A percentile compares a stretch with the other conserved stretches of the same genome.
These are phyloP conservation scores for Hypena proboscidalis DNA, from an alignment of 2,888 invertebrate species.

Conservation along the genomic window DNA sequence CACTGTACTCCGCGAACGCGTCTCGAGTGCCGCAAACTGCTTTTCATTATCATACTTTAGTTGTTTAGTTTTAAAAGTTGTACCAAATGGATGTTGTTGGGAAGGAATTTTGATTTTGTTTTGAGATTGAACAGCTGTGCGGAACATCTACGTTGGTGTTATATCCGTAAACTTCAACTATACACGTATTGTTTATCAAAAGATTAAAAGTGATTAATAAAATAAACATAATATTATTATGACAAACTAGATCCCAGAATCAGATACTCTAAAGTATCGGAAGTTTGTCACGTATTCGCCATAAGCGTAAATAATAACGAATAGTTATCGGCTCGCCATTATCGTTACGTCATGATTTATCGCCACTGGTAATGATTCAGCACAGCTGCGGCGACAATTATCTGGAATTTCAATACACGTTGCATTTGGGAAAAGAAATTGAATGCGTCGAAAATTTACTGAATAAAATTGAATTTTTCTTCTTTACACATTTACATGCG, in stretches of 20 bases:
- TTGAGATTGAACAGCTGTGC: too few relatives aligned
- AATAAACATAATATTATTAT: too few relatives aligned
- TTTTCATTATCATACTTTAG: constrained; percentile 47
- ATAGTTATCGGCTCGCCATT: not conserved
- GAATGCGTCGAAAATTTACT: not conserved
- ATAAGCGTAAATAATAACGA: not conserved
- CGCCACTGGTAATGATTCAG: constrained; percentile 9
- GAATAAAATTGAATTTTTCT: not conserved
- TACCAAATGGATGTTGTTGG: constrained; percentile 11
- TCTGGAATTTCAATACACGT: constrained; percentile 7
- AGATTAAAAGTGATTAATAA: too few relatives aligned
- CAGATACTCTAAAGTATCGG: too few relatives aligned
- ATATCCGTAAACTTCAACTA: too few relatives aligned
- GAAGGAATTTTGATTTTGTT: not conserved
- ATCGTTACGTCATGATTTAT: constrained; percentile 5
- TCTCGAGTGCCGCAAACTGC: constrained; percentile 43
- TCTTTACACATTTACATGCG: too few relatives aligned
- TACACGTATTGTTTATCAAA: too few relatives aligned
- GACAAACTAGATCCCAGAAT: too few relatives aligned
- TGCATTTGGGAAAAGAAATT: not conserved
- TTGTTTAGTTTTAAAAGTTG: constrained; percentile 40
- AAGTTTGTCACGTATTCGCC: too few relatives aligned
- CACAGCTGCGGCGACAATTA: constrained; percentile 15
- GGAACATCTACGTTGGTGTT: too few relatives aligned
- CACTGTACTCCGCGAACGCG: constrained; percentile 22